Base-by-base conservation (phyloP, 2,888 invertebrate species). In the Scaeva pyrastri region DNA sequence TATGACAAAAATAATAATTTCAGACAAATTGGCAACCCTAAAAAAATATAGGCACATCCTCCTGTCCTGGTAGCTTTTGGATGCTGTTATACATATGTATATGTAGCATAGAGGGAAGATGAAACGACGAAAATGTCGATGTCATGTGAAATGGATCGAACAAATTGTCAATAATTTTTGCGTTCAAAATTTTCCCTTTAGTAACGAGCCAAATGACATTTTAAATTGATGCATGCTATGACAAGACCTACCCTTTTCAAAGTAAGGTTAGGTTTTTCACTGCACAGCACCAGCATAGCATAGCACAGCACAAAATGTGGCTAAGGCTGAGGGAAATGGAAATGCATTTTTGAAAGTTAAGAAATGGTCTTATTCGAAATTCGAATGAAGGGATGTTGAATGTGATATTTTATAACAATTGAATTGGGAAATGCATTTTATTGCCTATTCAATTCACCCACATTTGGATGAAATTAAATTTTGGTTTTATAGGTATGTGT, bases 111-210 rank as follows among this genome's bases (percentile, higher is more conserved):
- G 16, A 19, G 39, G 48, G 16, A 19, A 19, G 48, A 66, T 60
- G 48, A 19, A 36, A 43, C 58, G 36, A 50, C 74, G 50, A 39
- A 84, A 80, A 68, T 79, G 66, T 80, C 71, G 75, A 52, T 75
- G 85, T 79, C 88, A 89, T 88, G 89, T 89, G 89, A 89, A 89
- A 90, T 90, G 89, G 88, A 89, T 90, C 89, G 89, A 89, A 88
- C 88, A 90, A 90, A 90, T 89, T 89, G 89, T 89, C 89, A 89
- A 89, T 89, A 88, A 88, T 89, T 89, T 89, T 88, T 88, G 88
- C 78, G 80, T 80, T 88, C 80, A 70, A 80, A 85, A 31, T 31
- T 80, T 86, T 79, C 78, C 50, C 77, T 68, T 55, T 39, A 73
- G 60, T 78, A 75, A 85, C 78, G 78, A 85, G 77, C 77, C 74